Evolutionary conservation across 2,797 vertebrate species (phyloP).

Genomic region (Carcharodon carcharias): DNA sequence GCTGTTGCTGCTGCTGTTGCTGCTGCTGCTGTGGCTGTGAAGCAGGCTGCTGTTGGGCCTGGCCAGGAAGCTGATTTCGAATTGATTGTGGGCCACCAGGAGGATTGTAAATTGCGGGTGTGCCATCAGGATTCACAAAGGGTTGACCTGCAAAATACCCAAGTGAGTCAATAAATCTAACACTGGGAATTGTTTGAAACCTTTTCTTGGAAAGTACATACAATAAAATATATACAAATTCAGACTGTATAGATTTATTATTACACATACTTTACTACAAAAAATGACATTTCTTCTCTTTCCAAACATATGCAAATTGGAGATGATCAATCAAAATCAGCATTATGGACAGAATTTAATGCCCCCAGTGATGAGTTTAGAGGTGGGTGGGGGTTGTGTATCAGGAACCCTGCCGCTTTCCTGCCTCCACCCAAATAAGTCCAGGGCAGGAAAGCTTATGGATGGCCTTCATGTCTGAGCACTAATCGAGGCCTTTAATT

Average conservation of each 20-base stretch:
- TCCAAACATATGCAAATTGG: too few species aligned
- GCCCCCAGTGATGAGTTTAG: too few species aligned
- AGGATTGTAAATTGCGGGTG: constrained; percentile 85
- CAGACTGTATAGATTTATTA: not conserved
- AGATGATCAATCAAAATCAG: too few species aligned
- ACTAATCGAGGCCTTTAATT: too few species aligned
- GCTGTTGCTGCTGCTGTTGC: constrained; percentile 62
- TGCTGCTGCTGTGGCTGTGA: constrained; percentile 63
- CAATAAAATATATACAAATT: not conserved
- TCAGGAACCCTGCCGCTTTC: too few species aligned
- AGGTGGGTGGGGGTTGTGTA: too few species aligned
- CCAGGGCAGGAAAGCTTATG: too few species aligned
- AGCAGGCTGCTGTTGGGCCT: constrained; percentile 57
- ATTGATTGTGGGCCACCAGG: constrained; percentile 73
- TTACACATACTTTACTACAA: not conserved
- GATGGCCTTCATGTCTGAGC: too few species aligned
- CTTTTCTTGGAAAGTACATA: not conserved
- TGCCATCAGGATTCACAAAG: constrained; percentile 89
- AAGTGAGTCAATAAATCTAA: not conserved
- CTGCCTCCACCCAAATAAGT: too few species aligned
- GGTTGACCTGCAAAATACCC: constrained; percentile 72
- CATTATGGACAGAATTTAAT: too few species aligned
- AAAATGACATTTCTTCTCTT: not conserved
- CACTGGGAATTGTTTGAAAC: not conserved
- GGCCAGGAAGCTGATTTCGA: constrained; percentile 61